phyloP scores from a whole-genome alignment of 92 coral and sea anemone genomes.

The Micromussa lordhowensis region DNA sequence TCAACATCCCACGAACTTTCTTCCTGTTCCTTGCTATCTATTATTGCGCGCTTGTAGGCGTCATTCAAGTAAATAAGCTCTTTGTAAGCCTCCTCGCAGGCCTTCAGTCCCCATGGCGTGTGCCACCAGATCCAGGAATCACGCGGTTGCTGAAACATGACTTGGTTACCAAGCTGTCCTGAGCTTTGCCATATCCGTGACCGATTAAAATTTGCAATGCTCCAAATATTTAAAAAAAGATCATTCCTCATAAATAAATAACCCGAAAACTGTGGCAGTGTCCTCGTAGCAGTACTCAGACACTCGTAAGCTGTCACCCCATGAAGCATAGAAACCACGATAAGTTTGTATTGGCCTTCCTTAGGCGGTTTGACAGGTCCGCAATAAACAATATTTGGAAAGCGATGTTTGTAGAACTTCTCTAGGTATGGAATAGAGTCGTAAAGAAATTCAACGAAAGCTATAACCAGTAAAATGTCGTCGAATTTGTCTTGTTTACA shows the following conservation, averaged over 20 bases:
- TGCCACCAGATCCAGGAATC: constrained; percentile 84
- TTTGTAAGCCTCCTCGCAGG: constrained; percentile 79
- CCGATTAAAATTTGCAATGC: constrained; percentile 65
- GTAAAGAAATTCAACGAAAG: constrained; percentile 58
- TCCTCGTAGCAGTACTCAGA: constrained; percentile 67
- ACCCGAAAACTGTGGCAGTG: constrained; percentile 69
- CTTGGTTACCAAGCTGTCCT: constrained; percentile 65
- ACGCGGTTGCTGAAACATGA: constrained; percentile 75
- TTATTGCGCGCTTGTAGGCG: constrained; percentile 47
- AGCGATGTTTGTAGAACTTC: constrained; percentile 63
- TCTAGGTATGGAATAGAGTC: constrained; percentile 69
- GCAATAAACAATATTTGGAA: constrained; percentile 76
- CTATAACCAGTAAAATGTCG: constrained; percentile 67
- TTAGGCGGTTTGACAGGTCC: constrained; percentile 49
- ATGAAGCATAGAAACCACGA: constrained; percentile 58
- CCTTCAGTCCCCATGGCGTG: constrained; percentile 79
- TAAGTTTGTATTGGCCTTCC: constrained; percentile 16
- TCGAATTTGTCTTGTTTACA: constrained; percentile 31
- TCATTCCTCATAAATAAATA: constrained; percentile 75
- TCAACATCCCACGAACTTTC: constrained; percentile 80
- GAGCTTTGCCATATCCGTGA: constrained; percentile 77
- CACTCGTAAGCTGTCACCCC: constrained; percentile 90
- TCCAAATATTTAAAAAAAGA: constrained; percentile 66
- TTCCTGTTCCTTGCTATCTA: constrained; percentile 29
- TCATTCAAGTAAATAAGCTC: constrained; percentile 70